Conservation (phyloP, 23 tunicate genomes). For the Ascidia mentula region DNA sequence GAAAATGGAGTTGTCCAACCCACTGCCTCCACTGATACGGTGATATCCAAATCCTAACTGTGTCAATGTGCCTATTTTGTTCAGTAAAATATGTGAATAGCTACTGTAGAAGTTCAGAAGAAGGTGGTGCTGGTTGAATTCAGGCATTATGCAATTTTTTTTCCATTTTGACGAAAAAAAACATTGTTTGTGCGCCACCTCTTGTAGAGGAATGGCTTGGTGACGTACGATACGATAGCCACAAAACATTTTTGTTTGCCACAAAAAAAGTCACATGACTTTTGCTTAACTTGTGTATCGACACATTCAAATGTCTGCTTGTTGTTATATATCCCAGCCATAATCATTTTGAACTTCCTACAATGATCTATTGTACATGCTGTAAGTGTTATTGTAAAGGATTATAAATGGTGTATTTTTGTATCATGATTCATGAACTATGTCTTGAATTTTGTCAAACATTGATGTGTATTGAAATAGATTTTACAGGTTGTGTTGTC, state of each 20-base stretch:
- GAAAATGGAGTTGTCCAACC: constrained; percentile 4
- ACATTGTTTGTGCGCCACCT: too few species aligned
- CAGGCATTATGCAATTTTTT: not conserved
- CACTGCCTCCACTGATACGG: not conserved
- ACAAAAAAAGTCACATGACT: too few species aligned
- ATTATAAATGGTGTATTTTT: not conserved
- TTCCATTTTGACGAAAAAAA: too few species aligned
- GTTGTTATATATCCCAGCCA: not conserved
- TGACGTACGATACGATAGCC: too few species aligned
- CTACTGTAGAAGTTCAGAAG: constrained; percentile 10
- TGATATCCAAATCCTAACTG: not conserved
- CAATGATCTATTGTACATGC: not conserved
- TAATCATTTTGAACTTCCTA: not conserved
- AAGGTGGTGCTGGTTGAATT: not conserved
- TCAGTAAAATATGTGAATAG: not conserved
- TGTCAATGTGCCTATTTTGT: not conserved
- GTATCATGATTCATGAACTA: not conserved
- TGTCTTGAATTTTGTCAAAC: too few species aligned
- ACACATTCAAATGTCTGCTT: not conserved
- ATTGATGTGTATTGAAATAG: too few species aligned
- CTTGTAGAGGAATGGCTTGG: too few species aligned
- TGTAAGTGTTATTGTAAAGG: not conserved
- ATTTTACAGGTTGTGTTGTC: too few species aligned
- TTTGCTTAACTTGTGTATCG: too few species aligned
- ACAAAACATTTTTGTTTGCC: too few species aligned